These are phyloP conservation scores for Danio albolineatus DNA, from an alignment of 2,797 vertebrate genomes.

Conservation along the genomic window DNA sequence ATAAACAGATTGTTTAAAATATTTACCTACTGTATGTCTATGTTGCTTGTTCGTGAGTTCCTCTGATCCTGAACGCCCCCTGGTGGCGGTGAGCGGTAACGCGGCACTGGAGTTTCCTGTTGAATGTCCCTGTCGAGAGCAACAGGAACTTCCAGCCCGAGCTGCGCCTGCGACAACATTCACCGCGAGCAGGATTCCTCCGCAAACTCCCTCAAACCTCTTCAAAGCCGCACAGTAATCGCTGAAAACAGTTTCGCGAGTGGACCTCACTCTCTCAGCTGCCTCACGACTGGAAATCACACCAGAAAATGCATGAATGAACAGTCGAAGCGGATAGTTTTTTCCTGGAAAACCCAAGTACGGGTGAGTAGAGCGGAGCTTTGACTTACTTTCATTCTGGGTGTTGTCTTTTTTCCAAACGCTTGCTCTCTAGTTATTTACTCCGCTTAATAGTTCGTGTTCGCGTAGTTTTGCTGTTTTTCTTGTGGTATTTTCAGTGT, in stretches of 20 bases:
- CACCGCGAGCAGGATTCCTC: conserved; percentile 66
- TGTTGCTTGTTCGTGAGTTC: not conserved
- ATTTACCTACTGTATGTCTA: not conserved
- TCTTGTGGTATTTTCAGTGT: not conserved
- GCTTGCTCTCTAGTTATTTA: not conserved
- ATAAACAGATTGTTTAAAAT: not conserved
- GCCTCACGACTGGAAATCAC: not conserved
- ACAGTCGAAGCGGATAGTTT: conserved; percentile 47
- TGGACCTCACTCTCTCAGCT: not conserved
- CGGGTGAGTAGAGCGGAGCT: conserved; percentile 65
- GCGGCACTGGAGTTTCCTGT: conserved; percentile 64
- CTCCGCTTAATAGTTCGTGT: not conserved
- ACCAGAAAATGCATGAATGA: conserved; percentile 53
- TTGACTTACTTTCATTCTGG: conserved; percentile 45
- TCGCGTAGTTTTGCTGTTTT: not conserved
- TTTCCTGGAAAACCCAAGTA: conserved; percentile 52
- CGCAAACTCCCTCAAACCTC: conserved; percentile 16
- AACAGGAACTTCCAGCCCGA: conserved; percentile 79
- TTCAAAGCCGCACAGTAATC: conserved; percentile 5
- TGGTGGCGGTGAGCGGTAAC: not conserved
- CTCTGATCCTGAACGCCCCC: conserved; percentile 34
- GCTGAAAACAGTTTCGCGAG: not conserved
- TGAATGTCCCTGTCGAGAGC: conserved; percentile 76
- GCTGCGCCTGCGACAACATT: conserved; percentile 62
- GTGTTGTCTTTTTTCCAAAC: conserved; percentile 50